Base-by-base conservation (phyloP, 1,140 invertebrate species). In the Temnothorax nylanderi region DNA sequence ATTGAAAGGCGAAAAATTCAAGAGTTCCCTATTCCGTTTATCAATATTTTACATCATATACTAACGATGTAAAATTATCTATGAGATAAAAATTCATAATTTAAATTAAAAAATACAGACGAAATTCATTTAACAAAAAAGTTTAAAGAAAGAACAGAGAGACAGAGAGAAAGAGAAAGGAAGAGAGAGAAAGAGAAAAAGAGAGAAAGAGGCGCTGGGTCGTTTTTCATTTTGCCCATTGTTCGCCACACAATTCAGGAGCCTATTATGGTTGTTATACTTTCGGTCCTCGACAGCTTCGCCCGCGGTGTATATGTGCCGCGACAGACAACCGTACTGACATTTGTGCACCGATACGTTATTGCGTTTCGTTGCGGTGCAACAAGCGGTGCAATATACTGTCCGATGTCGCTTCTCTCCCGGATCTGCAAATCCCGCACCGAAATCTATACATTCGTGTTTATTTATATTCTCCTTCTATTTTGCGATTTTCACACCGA, bases 191-290 rank as follows among this genome's bases (percentile, higher is more conserved):
- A 21, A 26, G 16, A 37, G 44, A 41, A 13, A 76, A n/a, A 77
- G 41, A 51, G 37, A 44, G 0, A 64, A 16, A 21, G 37, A 47
- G 11, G 60, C 13, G 10, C 32, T 65, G 37, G 47, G 32, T 80
- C 91, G 87, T 92, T 92, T 92, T 92, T 91, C 92, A 92, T 92
- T 82, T 88, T 77, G 82, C 78, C 76, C 72, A 92, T 91, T 89
- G 90, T 88, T 90, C 78, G 82, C 71, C 60, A 87, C 78, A 91
- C 88, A 88, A 90, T 92, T 91, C 90, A 85, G 78, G 62, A 89
- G 90, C 90, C 91, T 92, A 91, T 92, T 92, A 93, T 91, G 85
- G 89, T 87, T 91, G 90, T 92, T 91, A 93, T 92, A 92, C 89
- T 93, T 92, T 88, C 92, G 54, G 75, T 80, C 34, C 76, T 71